A percentile compares a stretch with the other conserved stretches of the same genome.
These are phyloP conservation scores for Drosophila phalerata DNA, from an alignment of 2,888 invertebrate species.

Conservation along the genomic window DNA sequence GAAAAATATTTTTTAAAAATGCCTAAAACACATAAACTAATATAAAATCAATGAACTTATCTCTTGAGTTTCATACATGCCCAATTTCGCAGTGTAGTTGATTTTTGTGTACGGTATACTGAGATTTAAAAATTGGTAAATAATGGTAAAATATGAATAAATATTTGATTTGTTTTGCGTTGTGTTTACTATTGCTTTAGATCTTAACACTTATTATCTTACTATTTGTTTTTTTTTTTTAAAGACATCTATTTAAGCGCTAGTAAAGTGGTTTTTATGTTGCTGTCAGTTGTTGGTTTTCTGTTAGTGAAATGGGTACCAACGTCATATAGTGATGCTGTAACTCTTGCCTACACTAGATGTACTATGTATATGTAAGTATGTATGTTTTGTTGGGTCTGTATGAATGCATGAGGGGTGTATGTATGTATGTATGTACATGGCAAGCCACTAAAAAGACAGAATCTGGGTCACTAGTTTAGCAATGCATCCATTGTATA, in stretches of 20 bases:
- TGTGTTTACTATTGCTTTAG: constrained; percentile 67
- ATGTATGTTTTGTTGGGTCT: constrained; percentile 26
- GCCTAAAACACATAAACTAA: constrained; percentile 52
- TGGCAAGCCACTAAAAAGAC: constrained; percentile 72
- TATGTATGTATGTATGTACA: constrained; percentile 66
- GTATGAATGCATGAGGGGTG: constrained; percentile 33
- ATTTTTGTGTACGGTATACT: constrained; percentile 53
- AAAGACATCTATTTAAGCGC: constrained; percentile 79
- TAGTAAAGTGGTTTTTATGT: constrained; percentile 69
- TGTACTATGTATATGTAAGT: constrained; percentile 51
- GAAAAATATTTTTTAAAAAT: constrained; percentile 32
- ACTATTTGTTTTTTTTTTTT: constrained; percentile 62
- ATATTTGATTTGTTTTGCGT: constrained; percentile 72
- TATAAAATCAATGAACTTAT: constrained; percentile 45
- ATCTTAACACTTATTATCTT: constrained; percentile 79
- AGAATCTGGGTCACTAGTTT: constrained; percentile 84
- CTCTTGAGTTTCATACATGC: constrained; percentile 51
- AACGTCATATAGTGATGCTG: constrained; percentile 68
- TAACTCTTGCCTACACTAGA: constrained; percentile 65
- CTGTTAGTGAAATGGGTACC: constrained; percentile 43
- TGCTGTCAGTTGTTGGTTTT: constrained; percentile 50
- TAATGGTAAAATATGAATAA: constrained; percentile 73
- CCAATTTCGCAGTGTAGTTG: constrained; percentile 34
- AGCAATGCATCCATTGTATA: constrained; percentile 90
- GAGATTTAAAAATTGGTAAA: constrained; percentile 62